Base-by-base conservation (phyloP, 2,888 invertebrate genomes). In the Norana najaformis region DNA sequence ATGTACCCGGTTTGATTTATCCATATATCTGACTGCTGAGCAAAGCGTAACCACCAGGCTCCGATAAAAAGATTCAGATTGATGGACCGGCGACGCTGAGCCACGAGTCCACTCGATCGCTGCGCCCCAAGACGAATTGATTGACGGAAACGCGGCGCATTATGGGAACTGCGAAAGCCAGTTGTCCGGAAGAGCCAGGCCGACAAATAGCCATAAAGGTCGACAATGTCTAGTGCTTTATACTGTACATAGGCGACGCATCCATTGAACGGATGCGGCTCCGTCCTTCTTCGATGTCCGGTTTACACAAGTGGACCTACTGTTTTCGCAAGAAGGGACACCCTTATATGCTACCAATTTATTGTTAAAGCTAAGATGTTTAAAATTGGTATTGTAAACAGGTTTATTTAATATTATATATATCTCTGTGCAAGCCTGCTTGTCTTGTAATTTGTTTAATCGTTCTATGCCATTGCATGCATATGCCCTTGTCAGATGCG, bases 101-200 rank as follows among this genome's bases (percentile, higher is more conserved):
- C 69, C 30, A 13, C 1, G n/a, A 1, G n/a, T 30, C n/a, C 69
- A 69, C 69, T 69, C 69, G 69, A 69, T n/a, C 69, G 13, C 30
- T n/a, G 69, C 6, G 30, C 11, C 8, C 20, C n/a, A 69, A 30
- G 69, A 69, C 30, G 69, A 69, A 69, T 69, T 69, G 69, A 69
- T 69, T 69, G 69, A 69, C 69, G 69, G 69, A 69, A 69, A 69
- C 69, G 69, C 69, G 69, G 69, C 11, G 69, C n/a, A 69, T 69
- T 69, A n/a, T 69, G 69, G 69, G 69, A 69, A 53, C 53, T 53
- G 53, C 30, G 53, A 53, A 69, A 69, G 30, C 69, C 30, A 69
- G n/a, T 69, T 69, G 69, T n/a, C 69, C 69, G 69, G 69, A 69
- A 69, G n/a, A 16, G 69, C 30, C n/a, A n/a, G 11, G n/a, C 16